A percentile compares a stretch with the other conserved stretches of the same genome.
phyloP scores from a whole-genome alignment of 2,888 invertebrate species.

The Drosophila ustulata region DNA sequence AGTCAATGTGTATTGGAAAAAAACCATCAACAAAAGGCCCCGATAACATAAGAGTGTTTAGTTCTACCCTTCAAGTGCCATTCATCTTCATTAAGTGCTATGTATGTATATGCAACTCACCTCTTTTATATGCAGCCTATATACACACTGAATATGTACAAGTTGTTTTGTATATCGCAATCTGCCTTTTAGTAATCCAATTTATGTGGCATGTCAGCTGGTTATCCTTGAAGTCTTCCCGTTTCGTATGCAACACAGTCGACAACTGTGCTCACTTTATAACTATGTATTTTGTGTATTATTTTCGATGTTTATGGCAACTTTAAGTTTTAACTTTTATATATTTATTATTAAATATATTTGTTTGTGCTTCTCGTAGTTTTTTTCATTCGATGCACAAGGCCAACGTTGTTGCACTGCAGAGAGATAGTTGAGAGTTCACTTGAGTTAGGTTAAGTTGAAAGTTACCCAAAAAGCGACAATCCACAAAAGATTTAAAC shows the following conservation, averaged over 20 bases:
- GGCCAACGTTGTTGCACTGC: conserved; percentile 72
- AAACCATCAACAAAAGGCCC: neutral
- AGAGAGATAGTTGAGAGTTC: conserved; percentile 40
- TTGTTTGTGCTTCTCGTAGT: conserved; percentile 29
- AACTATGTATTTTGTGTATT: conserved; percentile 31
- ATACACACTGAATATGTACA: conserved; percentile 34
- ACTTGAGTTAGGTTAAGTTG: conserved; percentile 21
- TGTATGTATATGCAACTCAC: conserved; percentile 59
- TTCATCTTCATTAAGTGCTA: neutral
- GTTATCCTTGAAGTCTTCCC: conserved; percentile 74
- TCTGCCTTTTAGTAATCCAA: conserved; percentile 72
- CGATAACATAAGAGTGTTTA: neutral
- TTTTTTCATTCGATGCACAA: conserved; percentile 55
- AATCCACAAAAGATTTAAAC: conserved; percentile 20
- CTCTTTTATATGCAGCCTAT: conserved; percentile 54
- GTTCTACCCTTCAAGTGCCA: conserved; percentile 7
- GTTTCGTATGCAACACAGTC: conserved; percentile 54
- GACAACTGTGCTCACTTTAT: conserved; percentile 33
- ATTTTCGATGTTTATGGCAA: conserved; percentile 68
- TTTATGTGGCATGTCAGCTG: conserved; percentile 80
- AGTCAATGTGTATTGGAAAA: neutral
- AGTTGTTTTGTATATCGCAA: conserved; percentile 47
- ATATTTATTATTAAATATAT: conserved; percentile 35
- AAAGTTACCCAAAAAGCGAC: conserved; percentile 15
- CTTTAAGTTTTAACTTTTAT: conserved; percentile 57